phyloP scores from a whole-genome alignment of 2,888 invertebrate genomes.

The Nebria salina region DNA sequence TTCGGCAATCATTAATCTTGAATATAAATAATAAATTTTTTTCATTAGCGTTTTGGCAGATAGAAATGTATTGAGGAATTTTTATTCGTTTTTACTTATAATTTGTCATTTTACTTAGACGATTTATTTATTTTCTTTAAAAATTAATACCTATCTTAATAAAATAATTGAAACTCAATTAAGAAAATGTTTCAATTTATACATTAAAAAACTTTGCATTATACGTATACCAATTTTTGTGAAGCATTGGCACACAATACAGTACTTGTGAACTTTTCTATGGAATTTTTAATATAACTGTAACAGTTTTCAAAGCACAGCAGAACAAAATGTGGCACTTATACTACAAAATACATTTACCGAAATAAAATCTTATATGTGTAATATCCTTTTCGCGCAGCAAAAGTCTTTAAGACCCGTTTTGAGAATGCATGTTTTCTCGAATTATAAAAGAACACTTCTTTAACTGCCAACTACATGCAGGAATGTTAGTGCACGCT shows the following conservation, averaged over 20 bases:
- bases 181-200: no score
- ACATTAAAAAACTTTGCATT: not conserved
- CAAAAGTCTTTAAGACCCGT: not conserved
- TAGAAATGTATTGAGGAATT: not conserved
- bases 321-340: not conserved
- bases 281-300: not conserved
- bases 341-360: not conserved
- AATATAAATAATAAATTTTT: not conserved
- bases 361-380: not conserved
- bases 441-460: not conserved
- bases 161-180: no score
- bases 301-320: not conserved
- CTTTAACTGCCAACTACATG: no score
- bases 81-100: not conserved
- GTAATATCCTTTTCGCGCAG: not conserved
- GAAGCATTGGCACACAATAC: not conserved
- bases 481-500: not conserved
- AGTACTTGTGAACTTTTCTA: not conserved
- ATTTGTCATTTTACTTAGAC: not conserved
- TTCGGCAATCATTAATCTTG: constrained; percentile 2
- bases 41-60: not conserved
- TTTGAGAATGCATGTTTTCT: not conserved
- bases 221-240: not conserved
- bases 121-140: not conserved
- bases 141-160: no score